Percentiles rank a stretch among this genome's conserved stretches.
Conservation (phyloP, 2,113 vertebrate genomes). For the Numenius arquata region DNA sequence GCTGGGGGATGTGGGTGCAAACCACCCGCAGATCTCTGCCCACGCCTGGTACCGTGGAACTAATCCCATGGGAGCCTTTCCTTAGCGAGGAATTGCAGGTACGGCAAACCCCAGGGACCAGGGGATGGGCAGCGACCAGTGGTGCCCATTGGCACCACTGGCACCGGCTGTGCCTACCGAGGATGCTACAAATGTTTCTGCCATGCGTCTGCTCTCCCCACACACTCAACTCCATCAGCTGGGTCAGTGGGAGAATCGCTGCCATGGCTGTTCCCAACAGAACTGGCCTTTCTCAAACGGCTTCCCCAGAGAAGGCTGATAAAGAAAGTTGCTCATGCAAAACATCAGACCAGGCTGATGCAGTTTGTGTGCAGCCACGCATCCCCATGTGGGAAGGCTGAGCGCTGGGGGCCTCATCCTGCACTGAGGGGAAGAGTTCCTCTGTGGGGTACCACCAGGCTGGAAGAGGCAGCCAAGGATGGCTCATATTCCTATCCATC, state of each 20-base stretch:
- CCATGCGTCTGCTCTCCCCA: neutral
- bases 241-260: neutral
- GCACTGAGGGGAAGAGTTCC: neutral
- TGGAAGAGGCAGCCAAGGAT: neutral
- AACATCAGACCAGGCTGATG: neutral
- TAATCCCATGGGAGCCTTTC: neutral
- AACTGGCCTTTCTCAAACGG: neutral
- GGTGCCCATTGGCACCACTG: neutral
- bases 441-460: neutral
- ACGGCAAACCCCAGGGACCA: neutral
- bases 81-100: neutral
- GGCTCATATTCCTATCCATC: neutral
- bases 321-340: neutral
- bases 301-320: neutral
- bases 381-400: neutral
- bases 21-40: neutral
- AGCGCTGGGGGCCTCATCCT: neutral
- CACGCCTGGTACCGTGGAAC: accelerated
- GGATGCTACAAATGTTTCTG: neutral
- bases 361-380: neutral
- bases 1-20: neutral
- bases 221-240: neutral
- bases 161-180: accelerated
- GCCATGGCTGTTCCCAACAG: neutral
- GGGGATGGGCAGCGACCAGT: neutral